Evolutionary conservation across 2,797 vertebrate genomes (phyloP).

Genomic region (Chromis chromis): DNA sequence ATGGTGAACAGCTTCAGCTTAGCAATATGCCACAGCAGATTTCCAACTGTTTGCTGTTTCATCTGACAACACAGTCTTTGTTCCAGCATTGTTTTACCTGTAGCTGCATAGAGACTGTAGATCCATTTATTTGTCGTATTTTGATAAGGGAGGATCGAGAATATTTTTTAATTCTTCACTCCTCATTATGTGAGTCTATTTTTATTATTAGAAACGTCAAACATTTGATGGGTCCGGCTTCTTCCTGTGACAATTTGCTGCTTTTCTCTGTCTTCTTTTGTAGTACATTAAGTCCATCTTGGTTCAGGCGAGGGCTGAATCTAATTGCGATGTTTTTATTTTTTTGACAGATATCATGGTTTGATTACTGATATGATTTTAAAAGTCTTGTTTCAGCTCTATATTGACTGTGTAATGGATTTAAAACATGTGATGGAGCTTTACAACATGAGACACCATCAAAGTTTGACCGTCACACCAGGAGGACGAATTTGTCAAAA

Average conservation of each 20-base stretch:
- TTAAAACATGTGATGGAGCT: too few relatives aligned
- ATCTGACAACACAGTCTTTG: conserved; percentile 30
- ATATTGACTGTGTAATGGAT: too few relatives aligned
- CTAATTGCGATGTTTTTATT: too few relatives aligned
- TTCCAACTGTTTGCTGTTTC: conserved; percentile 32
- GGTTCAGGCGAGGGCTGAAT: too few relatives aligned
- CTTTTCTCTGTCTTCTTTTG: not conserved
- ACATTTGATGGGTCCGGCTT: not conserved
- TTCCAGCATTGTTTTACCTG: conserved; percentile 28
- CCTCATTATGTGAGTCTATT: not conserved
- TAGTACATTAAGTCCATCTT: too few relatives aligned
- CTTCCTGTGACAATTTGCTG: not conserved
- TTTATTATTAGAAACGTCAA: not conserved
- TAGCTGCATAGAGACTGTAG: not conserved
- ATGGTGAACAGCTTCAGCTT: conserved; percentile 42
- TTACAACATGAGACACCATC: too few relatives aligned
- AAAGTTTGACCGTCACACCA: too few relatives aligned
- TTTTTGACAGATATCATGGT: too few relatives aligned
- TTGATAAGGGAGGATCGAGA: not conserved
- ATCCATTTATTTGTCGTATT: not conserved
- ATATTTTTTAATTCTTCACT: not conserved
- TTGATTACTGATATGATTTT: too few relatives aligned
- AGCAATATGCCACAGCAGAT: conserved; percentile 42
- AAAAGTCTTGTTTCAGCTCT: too few relatives aligned
- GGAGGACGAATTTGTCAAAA: too few relatives aligned